Evolutionary conservation across 1,140 invertebrate genomes (phyloP).

Genomic region (Cheumatopsyche charites): DNA sequence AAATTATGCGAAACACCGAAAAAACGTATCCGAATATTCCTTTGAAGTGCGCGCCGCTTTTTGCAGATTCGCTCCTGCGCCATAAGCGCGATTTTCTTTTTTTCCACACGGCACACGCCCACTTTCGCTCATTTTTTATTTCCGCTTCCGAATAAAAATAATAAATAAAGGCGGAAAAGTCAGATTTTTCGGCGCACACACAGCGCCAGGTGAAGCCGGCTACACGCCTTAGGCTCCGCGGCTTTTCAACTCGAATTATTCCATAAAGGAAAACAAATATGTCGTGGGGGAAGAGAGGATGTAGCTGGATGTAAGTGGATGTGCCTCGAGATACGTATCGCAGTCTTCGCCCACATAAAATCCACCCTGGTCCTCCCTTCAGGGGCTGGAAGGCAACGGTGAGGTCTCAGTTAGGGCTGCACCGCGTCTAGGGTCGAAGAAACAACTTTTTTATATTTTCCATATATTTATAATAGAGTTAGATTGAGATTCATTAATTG

Average conservation of each 20-base stretch:
- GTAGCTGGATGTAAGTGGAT: background rate
- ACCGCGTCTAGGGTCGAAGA: too few species aligned
- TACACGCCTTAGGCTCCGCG: constrained; percentile 31
- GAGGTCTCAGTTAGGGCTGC: background rate
- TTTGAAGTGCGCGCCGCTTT: constrained; percentile 15
- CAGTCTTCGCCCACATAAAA: background rate
- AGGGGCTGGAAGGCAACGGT: background rate
- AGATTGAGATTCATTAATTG: too few species aligned
- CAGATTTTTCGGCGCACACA: constrained; percentile 13
- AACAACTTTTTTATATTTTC: too few species aligned
- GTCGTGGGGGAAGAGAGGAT: constrained; percentile 21
- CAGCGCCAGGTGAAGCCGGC: constrained; percentile 27
- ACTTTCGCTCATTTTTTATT: too few species aligned
- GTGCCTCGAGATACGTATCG: background rate
- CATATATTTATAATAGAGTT: too few species aligned
- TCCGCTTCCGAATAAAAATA: background rate
- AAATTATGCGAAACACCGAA: background rate
- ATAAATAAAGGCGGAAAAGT: constrained; percentile 9
- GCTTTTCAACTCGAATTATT: constrained; percentile 44
- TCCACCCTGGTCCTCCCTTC: constrained; percentile 3
- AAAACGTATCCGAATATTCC: background rate
- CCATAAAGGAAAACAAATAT: constrained; percentile 47
- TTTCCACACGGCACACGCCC: background rate
- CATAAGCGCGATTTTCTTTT: too few species aligned
- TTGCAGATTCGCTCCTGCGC: constrained; percentile 16